phyloP scores from a whole-genome alignment of 2,797 vertebrate genomes.

The Otolemur crassicaudatus region DNA sequence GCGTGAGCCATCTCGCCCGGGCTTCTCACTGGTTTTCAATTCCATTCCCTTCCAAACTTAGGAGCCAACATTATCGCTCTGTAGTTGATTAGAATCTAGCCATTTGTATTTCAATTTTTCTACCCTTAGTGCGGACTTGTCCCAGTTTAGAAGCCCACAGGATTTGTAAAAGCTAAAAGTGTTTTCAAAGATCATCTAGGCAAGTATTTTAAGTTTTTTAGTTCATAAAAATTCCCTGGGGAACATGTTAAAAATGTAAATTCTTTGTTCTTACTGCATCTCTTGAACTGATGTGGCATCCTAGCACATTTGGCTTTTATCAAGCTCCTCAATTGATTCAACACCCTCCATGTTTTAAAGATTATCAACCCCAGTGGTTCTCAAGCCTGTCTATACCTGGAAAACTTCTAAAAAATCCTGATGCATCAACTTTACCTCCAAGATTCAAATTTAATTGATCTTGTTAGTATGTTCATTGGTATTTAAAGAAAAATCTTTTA shows the following conservation, averaged over 20 bases:
- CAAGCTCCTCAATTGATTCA: not conserved
- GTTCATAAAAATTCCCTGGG: not conserved
- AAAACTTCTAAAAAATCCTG: not conserved
- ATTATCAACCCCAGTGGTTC: not conserved
- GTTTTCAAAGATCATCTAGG: not conserved
- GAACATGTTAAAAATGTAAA: not conserved
- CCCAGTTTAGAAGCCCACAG: not conserved
- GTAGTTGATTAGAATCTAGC: not conserved
- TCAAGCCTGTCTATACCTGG: not conserved
- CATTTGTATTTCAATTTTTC: not conserved
- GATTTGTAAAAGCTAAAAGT: not conserved
- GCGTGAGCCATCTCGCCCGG: no score
- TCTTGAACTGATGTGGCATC: not conserved
- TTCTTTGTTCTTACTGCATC: not conserved
- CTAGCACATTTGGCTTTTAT: not conserved
- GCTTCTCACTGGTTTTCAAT: not conserved
- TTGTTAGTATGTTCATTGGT: not conserved
- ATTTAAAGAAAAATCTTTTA: not conserved
- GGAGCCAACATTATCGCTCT: not conserved
- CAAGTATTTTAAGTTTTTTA: not conserved
- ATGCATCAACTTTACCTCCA: not conserved
- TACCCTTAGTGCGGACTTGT: not conserved
- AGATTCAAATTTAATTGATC: not conserved
- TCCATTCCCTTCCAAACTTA: not conserved
- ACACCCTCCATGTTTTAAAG: not conserved